Percentiles rank a stretch among this genome's conserved stretches.
Evolutionary conservation across 1,140 invertebrate species (phyloP).

Genomic region (Drosophila novamexicana): DNA sequence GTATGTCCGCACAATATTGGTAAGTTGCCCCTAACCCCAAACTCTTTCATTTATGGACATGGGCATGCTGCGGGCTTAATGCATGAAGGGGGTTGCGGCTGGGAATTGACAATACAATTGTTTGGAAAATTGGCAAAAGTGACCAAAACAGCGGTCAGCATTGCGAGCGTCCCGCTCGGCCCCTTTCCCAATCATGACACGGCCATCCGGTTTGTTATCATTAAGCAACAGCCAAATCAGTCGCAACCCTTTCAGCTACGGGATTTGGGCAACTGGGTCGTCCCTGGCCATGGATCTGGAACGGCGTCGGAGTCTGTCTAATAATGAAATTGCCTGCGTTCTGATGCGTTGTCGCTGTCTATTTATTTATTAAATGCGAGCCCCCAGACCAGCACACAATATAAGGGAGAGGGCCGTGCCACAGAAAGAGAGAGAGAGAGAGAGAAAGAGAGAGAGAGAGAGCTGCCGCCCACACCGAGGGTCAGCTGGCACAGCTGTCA

Average conservation of each 20-base stretch:
- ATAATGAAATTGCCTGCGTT: slow-evolving; percentile 62
- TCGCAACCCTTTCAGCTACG: slow-evolving; percentile 58
- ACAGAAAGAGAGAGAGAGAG: slow-evolving; percentile 1
- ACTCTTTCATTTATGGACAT: not conserved
- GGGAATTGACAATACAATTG: slow-evolving; percentile 62
- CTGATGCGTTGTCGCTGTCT: slow-evolving; percentile 48
- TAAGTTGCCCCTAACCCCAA: not conserved
- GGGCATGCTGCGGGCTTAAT: slow-evolving; percentile 23
- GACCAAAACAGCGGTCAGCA: slow-evolving; percentile 73
- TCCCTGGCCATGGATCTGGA: not conserved
- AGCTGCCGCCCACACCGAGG: slow-evolving; percentile 31
- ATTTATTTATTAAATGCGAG: slow-evolving; percentile 79
- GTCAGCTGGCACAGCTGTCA: slow-evolving; percentile 79
- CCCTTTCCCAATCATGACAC: slow-evolving; percentile 65
- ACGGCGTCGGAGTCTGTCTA: slow-evolving; percentile 14
- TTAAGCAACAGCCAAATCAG: slow-evolving; percentile 65
- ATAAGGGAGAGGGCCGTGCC: not conserved
- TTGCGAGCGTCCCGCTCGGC: slow-evolving; percentile 27
- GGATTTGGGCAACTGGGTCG: not conserved
- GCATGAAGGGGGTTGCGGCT: slow-evolving; percentile 51
- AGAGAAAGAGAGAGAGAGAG: slow-evolving; percentile 1
- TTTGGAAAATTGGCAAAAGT: slow-evolving; percentile 79
- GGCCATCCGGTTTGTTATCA: slow-evolving; percentile 71
- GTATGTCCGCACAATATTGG: not conserved
- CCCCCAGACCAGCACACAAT: not conserved